A percentile compares a stretch with the other conserved stretches of the same genome.
Conservation (phyloP, 1,140 invertebrate genomes). For the Ceratoteleas bidentatus region DNA sequence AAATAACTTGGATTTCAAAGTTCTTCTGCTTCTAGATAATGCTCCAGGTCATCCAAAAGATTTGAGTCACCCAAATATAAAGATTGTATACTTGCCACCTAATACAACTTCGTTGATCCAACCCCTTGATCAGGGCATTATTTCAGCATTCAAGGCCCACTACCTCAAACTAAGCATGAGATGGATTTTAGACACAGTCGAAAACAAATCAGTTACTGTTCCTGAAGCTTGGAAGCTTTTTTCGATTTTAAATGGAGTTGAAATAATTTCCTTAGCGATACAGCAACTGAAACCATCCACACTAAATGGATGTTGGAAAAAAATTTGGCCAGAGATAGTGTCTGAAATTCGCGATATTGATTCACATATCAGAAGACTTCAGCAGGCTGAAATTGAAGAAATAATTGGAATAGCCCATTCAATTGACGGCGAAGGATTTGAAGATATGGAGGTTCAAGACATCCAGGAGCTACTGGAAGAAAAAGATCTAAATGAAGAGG, state of each 20-base stretch:
- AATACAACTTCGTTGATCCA: slow-evolving; percentile 76
- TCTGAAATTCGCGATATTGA: neutral
- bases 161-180: slow-evolving; percentile 33
- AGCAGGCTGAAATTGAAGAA: slow-evolving; percentile 17
- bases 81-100: neutral
- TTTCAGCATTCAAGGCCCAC: slow-evolving; percentile 60
- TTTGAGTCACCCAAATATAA: neutral
- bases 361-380: neutral
- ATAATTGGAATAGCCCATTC: slow-evolving; percentile 48
- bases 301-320: slow-evolving; percentile 59
- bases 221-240: slow-evolving; percentile 59
- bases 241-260: slow-evolving; percentile 56
- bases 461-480: slow-evolving; percentile 17
- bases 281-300: slow-evolving; percentile 48
- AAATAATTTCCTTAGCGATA: slow-evolving; percentile 48
- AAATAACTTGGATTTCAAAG: neutral
- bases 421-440: slow-evolving; percentile 58
- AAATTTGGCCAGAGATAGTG: slow-evolving; percentile 39
- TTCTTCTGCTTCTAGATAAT: neutral
- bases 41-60: slow-evolving; percentile 5
- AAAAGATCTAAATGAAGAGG: slow-evolving; percentile 4
- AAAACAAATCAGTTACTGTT: slow-evolving; percentile 27
- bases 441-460: slow-evolving; percentile 35
- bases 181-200: slow-evolving; percentile 49
- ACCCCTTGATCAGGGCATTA: slow-evolving; percentile 9